Conservation (phyloP, 1,140 invertebrate genomes). For the Monomorium pharaonis region DNA sequence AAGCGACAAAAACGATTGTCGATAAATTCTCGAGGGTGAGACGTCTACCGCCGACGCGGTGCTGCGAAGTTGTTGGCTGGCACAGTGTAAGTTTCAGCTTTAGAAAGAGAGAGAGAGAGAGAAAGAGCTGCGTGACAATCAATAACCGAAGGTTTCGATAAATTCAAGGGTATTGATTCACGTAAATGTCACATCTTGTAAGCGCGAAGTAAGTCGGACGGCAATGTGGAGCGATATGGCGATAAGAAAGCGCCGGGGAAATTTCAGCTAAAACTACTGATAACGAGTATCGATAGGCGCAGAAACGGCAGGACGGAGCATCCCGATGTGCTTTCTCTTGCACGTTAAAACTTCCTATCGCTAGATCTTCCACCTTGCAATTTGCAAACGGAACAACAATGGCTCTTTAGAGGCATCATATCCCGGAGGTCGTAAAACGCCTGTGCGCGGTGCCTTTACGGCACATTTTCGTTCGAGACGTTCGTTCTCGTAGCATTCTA, state of each 20-base stretch:
- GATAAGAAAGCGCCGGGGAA: neutral
- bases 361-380: neutral
- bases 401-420: neutral
- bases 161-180: conserved; percentile 34
- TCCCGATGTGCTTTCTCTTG: neutral
- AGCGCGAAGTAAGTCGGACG: neutral
- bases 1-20: conserved; percentile 63
- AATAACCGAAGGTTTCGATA: conserved; percentile 37
- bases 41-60: neutral
- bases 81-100: conserved; percentile 29
- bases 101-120: too few relatives aligned
- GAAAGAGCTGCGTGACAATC: neutral
- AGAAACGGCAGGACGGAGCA: too few relatives aligned
- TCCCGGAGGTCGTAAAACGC: neutral
- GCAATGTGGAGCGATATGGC: neutral
- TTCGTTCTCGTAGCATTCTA: neutral
- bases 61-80: conserved; percentile 16
- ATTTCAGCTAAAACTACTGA: neutral
- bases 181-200: conserved; percentile 35
- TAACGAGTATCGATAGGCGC: neutral
- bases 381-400: neutral
- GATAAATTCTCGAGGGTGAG: conserved; percentile 60
- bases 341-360: neutral
- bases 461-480: neutral
- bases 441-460: neutral